Conservation (phyloP, 2,888 invertebrate genomes). For the Raillietiella orientalis region DNA sequence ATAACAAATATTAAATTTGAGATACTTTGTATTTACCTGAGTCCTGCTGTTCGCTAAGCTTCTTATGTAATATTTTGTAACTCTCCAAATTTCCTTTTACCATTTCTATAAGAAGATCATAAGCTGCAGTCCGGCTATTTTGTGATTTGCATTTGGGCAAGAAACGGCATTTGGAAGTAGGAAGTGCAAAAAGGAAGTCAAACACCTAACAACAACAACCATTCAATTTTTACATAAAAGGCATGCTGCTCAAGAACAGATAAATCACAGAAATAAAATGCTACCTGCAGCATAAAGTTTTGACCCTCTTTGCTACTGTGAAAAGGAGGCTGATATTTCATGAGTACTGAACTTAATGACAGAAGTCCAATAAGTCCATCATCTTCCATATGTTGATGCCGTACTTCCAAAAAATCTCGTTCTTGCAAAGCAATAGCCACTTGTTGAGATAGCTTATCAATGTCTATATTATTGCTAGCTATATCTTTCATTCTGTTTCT, state of each 20-base stretch:
- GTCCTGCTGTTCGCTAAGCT: slow-evolving; percentile 52
- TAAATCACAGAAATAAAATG: slow-evolving; percentile 4
- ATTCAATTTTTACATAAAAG: slow-evolving; percentile 11
- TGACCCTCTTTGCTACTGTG: slow-evolving; percentile 44
- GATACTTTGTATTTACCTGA: slow-evolving; percentile 19
- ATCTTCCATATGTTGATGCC: slow-evolving; percentile 49
- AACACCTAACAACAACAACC: slow-evolving; percentile 34
- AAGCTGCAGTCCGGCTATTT: slow-evolving; percentile 57
- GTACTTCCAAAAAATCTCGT: slow-evolving; percentile 46
- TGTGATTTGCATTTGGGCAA: slow-evolving; percentile 74
- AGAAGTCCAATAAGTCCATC: slow-evolving; percentile 64
- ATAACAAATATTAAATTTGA: slow-evolving; percentile 4
- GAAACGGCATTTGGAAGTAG: slow-evolving; percentile 47
- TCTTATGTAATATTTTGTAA: slow-evolving; percentile 46
- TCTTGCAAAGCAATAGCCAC: slow-evolving; percentile 36
- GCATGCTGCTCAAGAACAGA: slow-evolving; percentile 1
- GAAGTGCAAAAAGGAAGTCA: slow-evolving; percentile 59
- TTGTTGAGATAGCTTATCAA: slow-evolving; percentile 30
- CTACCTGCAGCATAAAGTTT: slow-evolving; percentile 26
- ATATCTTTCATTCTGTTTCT: slow-evolving; percentile 18
- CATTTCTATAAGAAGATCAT: slow-evolving; percentile 59
- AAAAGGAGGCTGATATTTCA: slow-evolving; percentile 60
- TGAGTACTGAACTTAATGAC: slow-evolving; percentile 48
- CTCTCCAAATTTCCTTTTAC: slow-evolving; percentile 54
- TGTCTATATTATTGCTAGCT: slow-evolving; percentile 22